Evolutionary conservation across 2,113 vertebrate species (phyloP), one percentile per base, ranked within the genome.

Genomic region (Corapipo altera): DNA sequence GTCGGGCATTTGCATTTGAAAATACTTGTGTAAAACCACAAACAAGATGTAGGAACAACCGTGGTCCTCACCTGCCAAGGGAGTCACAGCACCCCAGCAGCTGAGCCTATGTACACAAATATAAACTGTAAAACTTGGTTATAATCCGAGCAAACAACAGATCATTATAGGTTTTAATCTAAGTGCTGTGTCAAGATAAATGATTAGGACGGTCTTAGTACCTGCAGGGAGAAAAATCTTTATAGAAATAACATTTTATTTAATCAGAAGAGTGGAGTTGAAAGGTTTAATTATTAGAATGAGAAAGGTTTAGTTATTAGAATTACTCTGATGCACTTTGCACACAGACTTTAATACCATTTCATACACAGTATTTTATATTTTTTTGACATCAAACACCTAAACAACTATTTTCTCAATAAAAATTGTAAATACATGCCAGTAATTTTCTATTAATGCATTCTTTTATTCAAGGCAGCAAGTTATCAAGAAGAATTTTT

Each of bases 131-230:
- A 87, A 83, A 89, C 55, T 65, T 30, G 33, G 12, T 78, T 78
- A 70, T 44, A 92, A 94, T 81, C 92, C 65, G 39, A 62, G 88
- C 67, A 94, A 94, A 91, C 26, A 79, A 55, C 32, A 89, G 26
- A 64, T 89, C 79, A 76, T 69, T 74, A 61, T 2, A 82, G 28
- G 43, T 58, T 94, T 95, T 91, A 74, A 90, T 85, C 39, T 54
- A 85, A 89, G 62, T 52, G 52, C 24, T 22, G 28, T 65, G 33
- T 64, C 69, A 71, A 83, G 61, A 52, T 57, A 86, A 95, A 84
- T 69, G 74, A 75, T 48, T 41, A 85, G 24, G 35, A 41, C 35
- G 73, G 33, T 49, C 26, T 73, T 32, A 71, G 11, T 37, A 81
- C 30, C 67, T 88, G 21, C 15, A 71, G 23, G 57, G 39, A 85